phyloP scores from a whole-genome alignment of 2,888 invertebrate species.

The Petrolisthes manimaculis region DNA sequence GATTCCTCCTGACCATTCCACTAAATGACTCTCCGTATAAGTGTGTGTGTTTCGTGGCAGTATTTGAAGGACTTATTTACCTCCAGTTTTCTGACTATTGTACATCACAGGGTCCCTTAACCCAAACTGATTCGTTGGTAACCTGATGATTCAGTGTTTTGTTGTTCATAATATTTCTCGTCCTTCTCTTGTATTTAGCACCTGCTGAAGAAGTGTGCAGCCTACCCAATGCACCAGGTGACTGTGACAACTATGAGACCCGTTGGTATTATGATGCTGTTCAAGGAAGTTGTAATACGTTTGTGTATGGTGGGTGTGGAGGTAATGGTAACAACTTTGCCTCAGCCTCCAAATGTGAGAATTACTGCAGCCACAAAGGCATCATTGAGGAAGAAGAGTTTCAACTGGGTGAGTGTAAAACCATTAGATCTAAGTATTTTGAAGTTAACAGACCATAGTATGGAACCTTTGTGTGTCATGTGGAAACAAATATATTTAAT shows the following conservation, averaged over 20 bases:
- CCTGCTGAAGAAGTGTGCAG: slow-evolving; percentile 80
- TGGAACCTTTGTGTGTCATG: too few relatives aligned
- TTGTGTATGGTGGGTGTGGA: slow-evolving; percentile 91
- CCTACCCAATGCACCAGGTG: slow-evolving; percentile 81
- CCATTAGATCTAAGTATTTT: too few relatives aligned
- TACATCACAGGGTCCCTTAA: too few relatives aligned
- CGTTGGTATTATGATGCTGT: slow-evolving; percentile 88
- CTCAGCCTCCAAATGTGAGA: slow-evolving; percentile 77
- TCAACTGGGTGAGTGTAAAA: slow-evolving; percentile 53
- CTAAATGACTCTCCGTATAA: too few relatives aligned
- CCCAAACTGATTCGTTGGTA: too few relatives aligned
- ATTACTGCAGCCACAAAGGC: slow-evolving; percentile 74
- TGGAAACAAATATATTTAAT: not conserved
- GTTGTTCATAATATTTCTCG: too few relatives aligned
- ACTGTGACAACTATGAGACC: slow-evolving; percentile 80
- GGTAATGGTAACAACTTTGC: slow-evolving; percentile 91
- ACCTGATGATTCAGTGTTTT: too few relatives aligned
- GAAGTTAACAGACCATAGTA: too few relatives aligned
- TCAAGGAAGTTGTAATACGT: slow-evolving; percentile 81
- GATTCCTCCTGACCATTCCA: too few relatives aligned
- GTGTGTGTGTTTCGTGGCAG: too few relatives aligned
- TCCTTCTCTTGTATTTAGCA: slow-evolving; percentile 24
- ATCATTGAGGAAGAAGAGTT: slow-evolving; percentile 57
- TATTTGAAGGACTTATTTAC: too few relatives aligned
- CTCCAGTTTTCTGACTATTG: too few relatives aligned